These are phyloP conservation scores for Peromyscus polionotus DNA, from an alignment of 2,113 vertebrate species.

Conservation along the genomic window DNA sequence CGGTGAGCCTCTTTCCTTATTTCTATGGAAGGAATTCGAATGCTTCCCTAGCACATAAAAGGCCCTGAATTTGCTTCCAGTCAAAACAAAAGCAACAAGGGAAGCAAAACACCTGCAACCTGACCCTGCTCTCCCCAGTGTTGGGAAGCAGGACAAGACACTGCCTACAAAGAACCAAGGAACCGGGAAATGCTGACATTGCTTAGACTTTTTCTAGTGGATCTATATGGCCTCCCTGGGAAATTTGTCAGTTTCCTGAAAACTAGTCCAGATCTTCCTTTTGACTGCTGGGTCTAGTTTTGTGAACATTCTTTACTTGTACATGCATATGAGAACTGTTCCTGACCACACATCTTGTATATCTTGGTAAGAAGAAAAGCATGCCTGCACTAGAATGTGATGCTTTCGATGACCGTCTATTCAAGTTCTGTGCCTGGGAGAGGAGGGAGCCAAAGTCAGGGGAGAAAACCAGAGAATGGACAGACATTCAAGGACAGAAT, in stretches of 20 bases:
- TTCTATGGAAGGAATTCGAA: slow-evolving; percentile 8
- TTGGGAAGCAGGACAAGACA: background rate
- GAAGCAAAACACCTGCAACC: background rate
- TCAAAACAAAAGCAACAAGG: background rate
- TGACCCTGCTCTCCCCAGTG: background rate
- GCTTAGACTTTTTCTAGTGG: background rate
- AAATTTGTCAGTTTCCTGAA: background rate
- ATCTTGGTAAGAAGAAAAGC: background rate
- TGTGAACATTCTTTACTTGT: background rate
- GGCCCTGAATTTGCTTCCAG: background rate
- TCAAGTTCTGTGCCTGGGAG: background rate
- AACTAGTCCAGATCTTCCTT: background rate
- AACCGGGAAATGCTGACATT: background rate
- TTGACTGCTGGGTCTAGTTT: background rate
- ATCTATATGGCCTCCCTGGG: background rate
- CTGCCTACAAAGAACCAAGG: background rate
- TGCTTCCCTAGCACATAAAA: background rate
- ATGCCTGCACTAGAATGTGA: fast-evolving
- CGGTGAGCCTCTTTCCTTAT: background rate
- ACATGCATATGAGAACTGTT: background rate
- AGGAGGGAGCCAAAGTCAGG: background rate
- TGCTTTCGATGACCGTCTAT: background rate
- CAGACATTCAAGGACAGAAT: fast-evolving
- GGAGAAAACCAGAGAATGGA: background rate
- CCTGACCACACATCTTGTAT: background rate